phyloP scores from a whole-genome alignment of 2,797 vertebrate genomes.

The Melanotaenia maccullochi region DNA sequence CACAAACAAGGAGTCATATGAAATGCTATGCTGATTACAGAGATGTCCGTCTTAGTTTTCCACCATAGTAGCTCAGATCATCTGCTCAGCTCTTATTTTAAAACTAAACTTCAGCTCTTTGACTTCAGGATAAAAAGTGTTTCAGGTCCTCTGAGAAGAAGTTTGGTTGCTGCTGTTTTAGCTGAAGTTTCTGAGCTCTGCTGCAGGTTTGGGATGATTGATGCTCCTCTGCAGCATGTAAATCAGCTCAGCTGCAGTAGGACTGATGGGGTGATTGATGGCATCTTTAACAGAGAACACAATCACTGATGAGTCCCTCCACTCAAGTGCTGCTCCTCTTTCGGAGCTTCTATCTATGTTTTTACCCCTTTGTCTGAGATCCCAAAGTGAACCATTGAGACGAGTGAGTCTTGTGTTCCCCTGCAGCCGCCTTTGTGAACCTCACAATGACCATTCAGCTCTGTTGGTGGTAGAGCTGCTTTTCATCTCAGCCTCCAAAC shows the following conservation, averaged over 20 bases:
- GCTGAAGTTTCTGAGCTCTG: conserved; percentile 2
- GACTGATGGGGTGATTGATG: conserved; percentile 76
- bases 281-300: conserved; percentile 66
- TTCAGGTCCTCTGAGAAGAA: no score
- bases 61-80: background rate
- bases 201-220: conserved; percentile 55
- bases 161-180: no score
- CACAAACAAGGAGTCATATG: no score
- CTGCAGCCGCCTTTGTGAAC: conserved; percentile 72
- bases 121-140: background rate
- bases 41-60: background rate
- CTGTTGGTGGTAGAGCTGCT: conserved; percentile 67
- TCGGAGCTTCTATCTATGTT: conserved; percentile 62
- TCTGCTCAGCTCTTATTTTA: background rate
- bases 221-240: conserved; percentile 62
- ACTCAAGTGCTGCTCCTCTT: conserved; percentile 53
- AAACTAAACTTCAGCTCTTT: background rate
- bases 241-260: conserved; percentile 50
- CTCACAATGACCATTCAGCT: conserved; percentile 79
- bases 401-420: conserved; percentile 70
- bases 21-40: background rate
- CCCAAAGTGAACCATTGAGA: conserved; percentile 76
- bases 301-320: conserved; percentile 56
- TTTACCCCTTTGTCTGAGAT: conserved; percentile 67
- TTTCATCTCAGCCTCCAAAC: conserved; percentile 51